Conservation (phyloP, 2,888 invertebrate genomes). For the Hypolimnas misippus region DNA sequence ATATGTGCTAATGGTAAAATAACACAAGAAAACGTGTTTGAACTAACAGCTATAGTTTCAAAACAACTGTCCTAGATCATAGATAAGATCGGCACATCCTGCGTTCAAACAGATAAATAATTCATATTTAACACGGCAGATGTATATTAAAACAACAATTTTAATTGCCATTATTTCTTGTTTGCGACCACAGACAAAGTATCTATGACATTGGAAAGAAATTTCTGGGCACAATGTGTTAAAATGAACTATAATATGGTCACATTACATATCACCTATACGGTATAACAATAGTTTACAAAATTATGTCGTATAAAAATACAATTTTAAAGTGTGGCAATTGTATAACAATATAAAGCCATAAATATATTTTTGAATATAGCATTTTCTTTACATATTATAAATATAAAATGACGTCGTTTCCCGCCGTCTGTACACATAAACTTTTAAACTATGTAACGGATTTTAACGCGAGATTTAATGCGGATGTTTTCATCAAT, state of each 20-base stretch:
- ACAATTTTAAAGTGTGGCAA: too few species aligned
- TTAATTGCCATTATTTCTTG: conserved; percentile 32
- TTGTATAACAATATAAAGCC: too few species aligned
- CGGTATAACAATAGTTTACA: neutral
- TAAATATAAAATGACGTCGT: too few species aligned
- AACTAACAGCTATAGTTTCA: conserved; percentile 17
- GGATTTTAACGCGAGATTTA: too few species aligned
- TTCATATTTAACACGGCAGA: conserved; percentile 39
- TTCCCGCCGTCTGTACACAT: too few species aligned
- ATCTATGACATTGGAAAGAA: neutral
- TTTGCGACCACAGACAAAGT: conserved; percentile 27
- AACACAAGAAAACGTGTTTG: conserved; percentile 17
- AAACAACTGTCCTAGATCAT: conserved; percentile 32
- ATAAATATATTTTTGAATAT: too few species aligned
- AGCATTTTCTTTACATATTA: too few species aligned
- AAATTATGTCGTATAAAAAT: too few species aligned
- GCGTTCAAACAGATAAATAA: conserved; percentile 39
- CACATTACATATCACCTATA: neutral
- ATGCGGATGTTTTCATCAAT: too few species aligned
- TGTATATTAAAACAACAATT: conserved; percentile 37
- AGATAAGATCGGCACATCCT: conserved; percentile 37
- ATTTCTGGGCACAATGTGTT: neutral
- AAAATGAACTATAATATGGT: neutral
- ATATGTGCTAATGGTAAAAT: conserved; percentile 15
- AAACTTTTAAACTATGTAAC: too few species aligned